Conservation (phyloP, 2,888 invertebrate species). For the Rhopalosiphum nymphaeae region DNA sequence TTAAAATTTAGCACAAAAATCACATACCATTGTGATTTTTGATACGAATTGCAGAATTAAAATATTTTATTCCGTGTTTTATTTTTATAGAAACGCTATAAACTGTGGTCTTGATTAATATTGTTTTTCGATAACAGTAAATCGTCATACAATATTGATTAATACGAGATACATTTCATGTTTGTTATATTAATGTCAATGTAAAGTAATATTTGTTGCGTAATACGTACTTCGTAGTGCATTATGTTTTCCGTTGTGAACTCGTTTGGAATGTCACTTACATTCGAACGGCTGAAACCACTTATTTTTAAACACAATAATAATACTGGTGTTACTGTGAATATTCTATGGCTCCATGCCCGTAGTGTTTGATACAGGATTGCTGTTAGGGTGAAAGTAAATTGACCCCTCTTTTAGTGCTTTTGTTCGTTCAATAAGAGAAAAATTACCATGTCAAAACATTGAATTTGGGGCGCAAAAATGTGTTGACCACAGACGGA, state of each 20-base stretch:
- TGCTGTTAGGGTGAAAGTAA: slow-evolving; percentile 45
- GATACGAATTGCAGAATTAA: too few species aligned
- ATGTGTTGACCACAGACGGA: slow-evolving; percentile 33
- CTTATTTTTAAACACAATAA: slow-evolving; percentile 35
- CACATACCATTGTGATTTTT: too few species aligned
- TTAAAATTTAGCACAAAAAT: too few species aligned
- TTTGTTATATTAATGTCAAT: neutral
- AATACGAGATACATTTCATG: neutral
- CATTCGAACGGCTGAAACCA: slow-evolving; percentile 20
- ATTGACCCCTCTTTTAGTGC: slow-evolving; percentile 42
- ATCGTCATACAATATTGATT: too few species aligned
- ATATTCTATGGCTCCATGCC: neutral
- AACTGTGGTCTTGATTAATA: too few species aligned
- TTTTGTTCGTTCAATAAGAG: slow-evolving; percentile 45
- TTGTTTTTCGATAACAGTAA: too few species aligned
- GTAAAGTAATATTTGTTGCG: neutral
- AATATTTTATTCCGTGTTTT: too few species aligned
- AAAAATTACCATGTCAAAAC: slow-evolving; percentile 57
- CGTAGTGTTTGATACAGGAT: neutral
- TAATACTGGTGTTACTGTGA: slow-evolving; percentile 14
- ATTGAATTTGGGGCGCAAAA: neutral
- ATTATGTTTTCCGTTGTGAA: neutral
- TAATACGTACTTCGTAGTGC: neutral
- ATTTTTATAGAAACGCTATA: too few species aligned
- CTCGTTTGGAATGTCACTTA: slow-evolving; percentile 16